Evolutionary conservation across 2,113 vertebrate species (phyloP).

Genomic region (Myodes glareolus): DNA sequence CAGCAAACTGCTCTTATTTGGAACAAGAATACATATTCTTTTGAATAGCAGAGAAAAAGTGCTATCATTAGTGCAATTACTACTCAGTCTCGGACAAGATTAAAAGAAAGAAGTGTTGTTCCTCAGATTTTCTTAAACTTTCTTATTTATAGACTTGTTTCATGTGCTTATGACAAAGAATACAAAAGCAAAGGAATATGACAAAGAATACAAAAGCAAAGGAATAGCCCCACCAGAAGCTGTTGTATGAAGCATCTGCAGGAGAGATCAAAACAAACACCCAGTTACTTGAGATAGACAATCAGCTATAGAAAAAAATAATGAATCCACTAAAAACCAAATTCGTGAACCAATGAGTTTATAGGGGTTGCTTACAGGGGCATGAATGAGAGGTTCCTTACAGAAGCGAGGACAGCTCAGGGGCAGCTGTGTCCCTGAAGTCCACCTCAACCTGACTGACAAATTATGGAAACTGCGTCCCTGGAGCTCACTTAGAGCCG

Average conservation of each 20-base stretch:
- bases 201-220: neutral
- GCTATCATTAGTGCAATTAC: neutral
- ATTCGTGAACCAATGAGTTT: neutral
- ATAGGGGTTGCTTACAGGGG: neutral
- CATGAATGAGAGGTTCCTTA: neutral
- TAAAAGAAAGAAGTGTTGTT: neutral
- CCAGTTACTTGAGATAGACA: neutral
- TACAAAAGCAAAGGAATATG: neutral
- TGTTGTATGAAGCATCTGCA: neutral
- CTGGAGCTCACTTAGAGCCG: neutral
- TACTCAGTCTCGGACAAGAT: rapidly evolving
- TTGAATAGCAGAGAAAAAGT: neutral
- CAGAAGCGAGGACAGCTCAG: neutral
- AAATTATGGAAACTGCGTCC: neutral
- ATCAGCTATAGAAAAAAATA: neutral
- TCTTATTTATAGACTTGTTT: neutral
- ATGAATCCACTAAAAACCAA: neutral
- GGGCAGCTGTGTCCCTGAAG: neutral
- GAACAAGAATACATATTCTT: neutral
- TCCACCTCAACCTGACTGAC: neutral
- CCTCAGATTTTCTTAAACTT: neutral
- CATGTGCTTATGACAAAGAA: neutral
- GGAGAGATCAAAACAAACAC: neutral
- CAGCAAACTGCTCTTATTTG: neutral
- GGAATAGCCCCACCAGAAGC: neutral